Evolutionary conservation across 2,888 invertebrate genomes (phyloP).

Genomic region (Cephus pygmeus): DNA sequence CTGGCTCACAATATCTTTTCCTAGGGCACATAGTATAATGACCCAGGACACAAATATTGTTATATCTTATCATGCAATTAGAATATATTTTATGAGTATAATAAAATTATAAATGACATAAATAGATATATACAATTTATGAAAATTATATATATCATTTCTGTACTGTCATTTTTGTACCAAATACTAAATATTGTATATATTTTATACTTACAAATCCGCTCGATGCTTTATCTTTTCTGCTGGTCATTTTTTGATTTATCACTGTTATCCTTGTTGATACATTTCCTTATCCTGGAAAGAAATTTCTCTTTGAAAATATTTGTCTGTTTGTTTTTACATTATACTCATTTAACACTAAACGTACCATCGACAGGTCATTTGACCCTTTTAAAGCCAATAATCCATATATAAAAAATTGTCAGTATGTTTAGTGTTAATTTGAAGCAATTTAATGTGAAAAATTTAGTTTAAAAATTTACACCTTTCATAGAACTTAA

Average conservation of each 20-base stretch:
- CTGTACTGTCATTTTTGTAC: too few species aligned
- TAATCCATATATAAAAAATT: too few species aligned
- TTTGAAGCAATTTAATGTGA: neutral
- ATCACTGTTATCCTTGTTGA: conserved; percentile 17
- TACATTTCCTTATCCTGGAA: conserved; percentile 24
- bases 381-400: too few species aligned
- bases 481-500: neutral
- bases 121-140: neutral
- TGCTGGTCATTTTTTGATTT: conserved; percentile 50
- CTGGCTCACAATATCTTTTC: neutral
- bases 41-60: conserved; percentile 18
- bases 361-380: too few species aligned
- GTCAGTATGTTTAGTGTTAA: neutral
- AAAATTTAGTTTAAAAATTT: neutral
- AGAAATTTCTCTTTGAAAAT: conserved; percentile 1
- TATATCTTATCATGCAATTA: conserved; percentile 13
- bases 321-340: neutral
- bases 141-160: conserved; percentile 1
- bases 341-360: neutral
- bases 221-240: conserved; percentile 54
- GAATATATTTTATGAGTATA: neutral
- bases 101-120: conserved; percentile 2
- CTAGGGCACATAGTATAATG: neutral
- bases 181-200: neutral
- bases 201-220: conserved; percentile 55